Evolutionary conservation across 2,797 vertebrate species (phyloP), one percentile per base, ranked within the genome.

Genomic region (Mycteria americana): DNA sequence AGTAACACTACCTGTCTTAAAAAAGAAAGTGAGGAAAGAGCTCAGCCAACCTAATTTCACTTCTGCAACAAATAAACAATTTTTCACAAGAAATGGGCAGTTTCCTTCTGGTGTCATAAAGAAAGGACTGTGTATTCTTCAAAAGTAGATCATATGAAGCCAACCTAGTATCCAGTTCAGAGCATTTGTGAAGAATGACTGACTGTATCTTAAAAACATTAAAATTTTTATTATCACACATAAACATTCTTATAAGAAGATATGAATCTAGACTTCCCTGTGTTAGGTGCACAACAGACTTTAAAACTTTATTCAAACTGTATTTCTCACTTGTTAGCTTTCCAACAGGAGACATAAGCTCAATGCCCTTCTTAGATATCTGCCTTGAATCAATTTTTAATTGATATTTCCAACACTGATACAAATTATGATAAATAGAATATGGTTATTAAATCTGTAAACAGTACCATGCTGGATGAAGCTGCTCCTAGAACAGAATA

Each of bases 81-180:
- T 17, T 0, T 76, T 73, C 2, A 0, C 13, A 37, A 86, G 28
- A 68, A 76, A 83, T 35, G 0, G n/a, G 2, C 4, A 13, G 33
- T 48, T 64, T 62, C 4, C 2, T 50, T 62, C 37, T 28, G 5
- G 3, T 63, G 3, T 33, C 22, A 72, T 18, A 68, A 79, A 62
- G n/a, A 69, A 70, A 28, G 2, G 3, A 46, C 28, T 23, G 8
- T 50, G 11, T 25, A 24, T 65, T 89, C 24, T 80, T 80, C 23
- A 84, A 63, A 77, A 73, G 35, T 8, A 57, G 33, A 39, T 27
- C 6, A 8, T 28, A 48, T 30, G 45, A 69, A 74, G 12, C 17
- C 19, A 88, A 31, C 3, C 2, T 31, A 56, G 3, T 5, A 51
- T 30, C 30, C 24, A 64, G 8, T 56, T 82, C 30, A 63, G 57